phyloP scores from a whole-genome alignment of 1,140 invertebrate species.

The Eciton burchellii region DNA sequence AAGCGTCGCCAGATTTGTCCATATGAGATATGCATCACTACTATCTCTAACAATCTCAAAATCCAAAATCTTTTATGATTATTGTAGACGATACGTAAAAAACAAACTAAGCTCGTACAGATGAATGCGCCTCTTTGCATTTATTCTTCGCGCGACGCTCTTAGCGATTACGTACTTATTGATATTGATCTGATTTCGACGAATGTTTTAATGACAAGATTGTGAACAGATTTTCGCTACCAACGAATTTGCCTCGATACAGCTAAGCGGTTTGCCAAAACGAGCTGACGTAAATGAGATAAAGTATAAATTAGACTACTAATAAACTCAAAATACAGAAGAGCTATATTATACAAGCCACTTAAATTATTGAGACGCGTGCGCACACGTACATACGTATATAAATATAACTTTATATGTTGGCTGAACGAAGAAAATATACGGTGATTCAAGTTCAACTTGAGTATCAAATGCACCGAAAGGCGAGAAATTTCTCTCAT shows the following conservation, averaged over 20 bases:
- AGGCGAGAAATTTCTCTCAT: background rate
- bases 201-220: constrained; percentile 45
- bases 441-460: constrained; percentile 5
- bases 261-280: constrained; percentile 74
- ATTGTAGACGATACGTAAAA: background rate
- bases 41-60: constrained; percentile 31
- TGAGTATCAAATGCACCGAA: background rate
- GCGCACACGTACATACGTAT: constrained; percentile 26
- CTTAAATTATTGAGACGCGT: constrained; percentile 65
- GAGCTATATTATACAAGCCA: constrained; percentile 66
- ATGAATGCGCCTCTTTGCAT: constrained; percentile 6
- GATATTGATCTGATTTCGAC: constrained; percentile 25
- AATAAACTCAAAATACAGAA: constrained; percentile 58
- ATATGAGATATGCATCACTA: background rate
- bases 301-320: constrained; percentile 71
- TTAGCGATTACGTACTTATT: background rate
- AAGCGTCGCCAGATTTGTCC: constrained; percentile 15
- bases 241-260: constrained; percentile 76
- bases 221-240: constrained; percentile 77
- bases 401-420: constrained; percentile 44
- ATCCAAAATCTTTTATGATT: constrained; percentile 12
- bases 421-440: constrained; percentile 28
- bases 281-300: constrained; percentile 68
- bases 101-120: constrained; percentile 4
- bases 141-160: background rate